Evolutionary conservation across 2,888 invertebrate species (phyloP), one percentile per base, ranked within the genome.

Genomic region (Cephonodes hylas): DNA sequence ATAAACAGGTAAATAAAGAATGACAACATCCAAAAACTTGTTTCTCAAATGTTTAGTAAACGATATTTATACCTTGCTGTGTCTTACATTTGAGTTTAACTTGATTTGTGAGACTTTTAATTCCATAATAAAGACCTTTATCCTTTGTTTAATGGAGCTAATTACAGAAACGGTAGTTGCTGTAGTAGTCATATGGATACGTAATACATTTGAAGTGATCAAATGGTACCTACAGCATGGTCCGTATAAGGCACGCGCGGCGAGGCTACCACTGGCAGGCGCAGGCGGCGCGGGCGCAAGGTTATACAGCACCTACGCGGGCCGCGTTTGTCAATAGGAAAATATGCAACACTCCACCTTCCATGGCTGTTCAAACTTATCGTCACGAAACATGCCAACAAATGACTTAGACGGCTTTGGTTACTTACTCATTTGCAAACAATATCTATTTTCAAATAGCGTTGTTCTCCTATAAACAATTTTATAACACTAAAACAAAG

Each of bases 231-330:
- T 65, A 65, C 68, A 74, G 76, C 76, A 74, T 76, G 74, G 69
- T 66, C 81, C 84, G 64, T 82, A 85, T 80, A 85, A 81, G 86
- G 87, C 68, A 66, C 70, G 61, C 74, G 59, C 64, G 64, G 60
- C 59, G 65, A 64, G 59, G 57, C 60, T 58, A 42, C 42, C 45
- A 67, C 66, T 65, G 64, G 65, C 68, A 44, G 61, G 64, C 66
- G 66, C 62, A 63, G 62, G 69, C 69, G 69, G 75, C 72, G 79
- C 76, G 74, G 78, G 78, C 75, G 79, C 85, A 86, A 88, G 88
- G 88, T 81, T 85, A 75, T 67, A 68, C 42, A 67, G 77, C 79
- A 74, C 88, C 88, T 73, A 87, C 88, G 77, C 85, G 75, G 72
- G 77, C 72, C 77, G 69, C 73, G 61, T 60, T 53, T 53, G 48